A percentile compares a stretch with the other conserved stretches of the same genome.
Conservation (phyloP, 2,888 invertebrate genomes). For the Allygus modestus region DNA sequence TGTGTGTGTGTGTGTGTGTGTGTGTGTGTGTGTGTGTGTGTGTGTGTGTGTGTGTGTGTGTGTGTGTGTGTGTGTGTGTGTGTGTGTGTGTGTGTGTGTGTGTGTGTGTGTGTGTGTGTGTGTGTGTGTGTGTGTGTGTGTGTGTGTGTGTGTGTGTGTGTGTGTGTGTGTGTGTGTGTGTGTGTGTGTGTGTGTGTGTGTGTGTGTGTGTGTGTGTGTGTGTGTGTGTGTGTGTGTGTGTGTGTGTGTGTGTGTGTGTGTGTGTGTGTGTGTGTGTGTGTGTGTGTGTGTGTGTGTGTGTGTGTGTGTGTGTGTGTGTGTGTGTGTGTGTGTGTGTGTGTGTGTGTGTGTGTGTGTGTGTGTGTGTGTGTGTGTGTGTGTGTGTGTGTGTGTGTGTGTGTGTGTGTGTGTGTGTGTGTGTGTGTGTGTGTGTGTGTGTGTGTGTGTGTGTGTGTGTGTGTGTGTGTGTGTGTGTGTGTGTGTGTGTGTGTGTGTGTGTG, state of each 20-base stretch:
- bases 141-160: no score
- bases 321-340: conserved; percentile 37
- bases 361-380: conserved; percentile 37
- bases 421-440: conserved; percentile 37
- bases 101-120: conserved; percentile 51
- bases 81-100: conserved; percentile 51
- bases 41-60: conserved; percentile 51
- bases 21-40: conserved; percentile 51
- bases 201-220: conserved; percentile 37
- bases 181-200: conserved; percentile 37
- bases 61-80: conserved; percentile 51
- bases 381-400: conserved; percentile 37
- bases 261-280: conserved; percentile 37
- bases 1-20: conserved; percentile 51
- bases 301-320: conserved; percentile 37
- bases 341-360: conserved; percentile 37
- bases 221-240: conserved; percentile 37
- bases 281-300: conserved; percentile 37
- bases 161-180: conserved; percentile 35
- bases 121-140: conserved; percentile 38
- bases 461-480: conserved; percentile 37
- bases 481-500: conserved; percentile 37
- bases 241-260: conserved; percentile 37
- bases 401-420: conserved; percentile 37
- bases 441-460: conserved; percentile 37